phyloP scores from a whole-genome alignment of 2,888 invertebrate species.

The Noctua fimbriata region DNA sequence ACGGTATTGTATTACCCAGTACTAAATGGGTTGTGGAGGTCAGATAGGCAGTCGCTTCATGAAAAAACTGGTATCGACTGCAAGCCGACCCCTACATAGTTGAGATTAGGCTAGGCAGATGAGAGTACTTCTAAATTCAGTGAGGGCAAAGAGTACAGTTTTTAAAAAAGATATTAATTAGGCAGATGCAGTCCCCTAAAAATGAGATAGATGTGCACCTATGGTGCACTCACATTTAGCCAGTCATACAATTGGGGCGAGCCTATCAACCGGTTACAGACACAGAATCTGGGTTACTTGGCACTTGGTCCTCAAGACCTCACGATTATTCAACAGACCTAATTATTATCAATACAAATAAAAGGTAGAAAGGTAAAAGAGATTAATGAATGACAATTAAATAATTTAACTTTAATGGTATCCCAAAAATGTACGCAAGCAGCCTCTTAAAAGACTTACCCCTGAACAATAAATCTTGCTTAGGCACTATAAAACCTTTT shows the following conservation, averaged over 20 bases:
- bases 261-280: too few species aligned
- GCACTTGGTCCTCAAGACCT: too few species aligned
- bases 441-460: background rate
- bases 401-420: background rate
- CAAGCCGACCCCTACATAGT: background rate
- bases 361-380: background rate
- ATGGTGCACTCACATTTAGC: too few species aligned
- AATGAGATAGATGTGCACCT: too few species aligned
- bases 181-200: too few species aligned
- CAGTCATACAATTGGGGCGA: too few species aligned
- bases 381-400: background rate
- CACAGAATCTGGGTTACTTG: too few species aligned
- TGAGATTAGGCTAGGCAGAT: background rate
- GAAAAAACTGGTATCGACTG: background rate
- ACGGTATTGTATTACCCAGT: background rate
- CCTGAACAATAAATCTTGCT: background rate
- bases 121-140: too few species aligned
- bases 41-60: background rate
- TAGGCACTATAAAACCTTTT: constrained; percentile 4
- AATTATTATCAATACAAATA: too few species aligned
- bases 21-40: background rate
- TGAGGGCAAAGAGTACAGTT: too few species aligned
- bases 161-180: too few species aligned
- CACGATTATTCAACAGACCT: too few species aligned
- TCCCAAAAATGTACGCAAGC: background rate